phyloP scores from a whole-genome alignment of 2,113 vertebrate genomes.

The Halcyon senegalensis region DNA sequence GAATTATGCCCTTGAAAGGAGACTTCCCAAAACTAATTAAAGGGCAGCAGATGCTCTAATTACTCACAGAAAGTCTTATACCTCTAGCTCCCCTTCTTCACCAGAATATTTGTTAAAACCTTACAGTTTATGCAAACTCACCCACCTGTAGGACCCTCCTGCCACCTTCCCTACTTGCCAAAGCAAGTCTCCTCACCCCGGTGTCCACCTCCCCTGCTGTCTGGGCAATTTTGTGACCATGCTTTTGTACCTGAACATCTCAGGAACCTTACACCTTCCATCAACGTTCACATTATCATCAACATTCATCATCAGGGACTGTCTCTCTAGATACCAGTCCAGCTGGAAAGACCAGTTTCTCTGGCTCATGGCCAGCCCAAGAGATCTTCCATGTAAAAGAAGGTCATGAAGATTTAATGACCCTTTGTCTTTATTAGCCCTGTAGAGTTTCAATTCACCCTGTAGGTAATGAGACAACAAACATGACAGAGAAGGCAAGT shows the following conservation, averaged over 20 bases:
- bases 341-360: conserved; percentile 5
- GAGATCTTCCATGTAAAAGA: background rate
- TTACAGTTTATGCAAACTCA: background rate
- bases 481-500: background rate
- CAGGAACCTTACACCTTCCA: background rate
- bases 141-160: background rate
- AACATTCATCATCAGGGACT: background rate
- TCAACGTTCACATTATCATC: background rate
- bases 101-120: background rate
- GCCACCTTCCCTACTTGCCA: background rate
- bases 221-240: background rate
- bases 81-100: background rate
- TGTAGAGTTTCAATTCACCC: background rate
- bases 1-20: conserved; percentile 3
- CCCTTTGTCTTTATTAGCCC: background rate
- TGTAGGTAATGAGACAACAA: background rate
- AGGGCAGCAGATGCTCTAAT: background rate
- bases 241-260: background rate
- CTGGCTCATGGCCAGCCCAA: background rate
- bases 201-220: background rate
- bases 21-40: background rate
- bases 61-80: background rate
- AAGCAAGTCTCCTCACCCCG: too few species aligned
- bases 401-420: background rate
- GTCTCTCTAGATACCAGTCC: background rate